Conservation (phyloP, 2,797 vertebrate species). For the Sebastes iracundus region DNA sequence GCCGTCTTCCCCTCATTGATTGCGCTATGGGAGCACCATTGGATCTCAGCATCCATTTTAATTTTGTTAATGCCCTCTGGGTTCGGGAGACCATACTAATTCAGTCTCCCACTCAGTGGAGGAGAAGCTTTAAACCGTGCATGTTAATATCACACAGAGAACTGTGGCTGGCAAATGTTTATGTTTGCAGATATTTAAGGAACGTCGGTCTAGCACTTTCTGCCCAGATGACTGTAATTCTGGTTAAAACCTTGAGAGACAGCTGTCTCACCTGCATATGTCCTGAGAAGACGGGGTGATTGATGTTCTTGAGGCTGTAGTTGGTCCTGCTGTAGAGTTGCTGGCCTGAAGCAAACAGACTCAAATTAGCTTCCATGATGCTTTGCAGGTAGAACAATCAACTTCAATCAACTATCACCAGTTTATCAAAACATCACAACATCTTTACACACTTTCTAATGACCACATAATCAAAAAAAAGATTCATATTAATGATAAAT, state of each 20-base stretch:
- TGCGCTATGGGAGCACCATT: neutral
- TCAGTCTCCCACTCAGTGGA: conserved; percentile 19
- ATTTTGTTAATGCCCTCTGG: conserved; percentile 22
- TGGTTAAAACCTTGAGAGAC: neutral
- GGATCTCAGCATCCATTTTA: conserved; percentile 34
- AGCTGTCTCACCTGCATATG: conserved; percentile 90
- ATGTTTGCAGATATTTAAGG: neutral
- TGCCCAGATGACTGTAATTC: neutral
- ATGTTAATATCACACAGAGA: conserved; percentile 13
- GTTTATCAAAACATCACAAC: neutral
- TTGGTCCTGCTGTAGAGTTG: conserved; percentile 88
- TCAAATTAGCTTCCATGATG: conserved; percentile 60
- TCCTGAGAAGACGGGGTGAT: conserved; percentile 93
- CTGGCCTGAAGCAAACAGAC: conserved; percentile 89
- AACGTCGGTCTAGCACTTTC: neutral
- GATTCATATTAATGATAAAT: neutral
- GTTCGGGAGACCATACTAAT: conserved; percentile 13
- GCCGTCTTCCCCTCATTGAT: conserved; percentile 28
- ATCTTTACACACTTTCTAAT: neutral
- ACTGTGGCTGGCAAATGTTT: neutral
- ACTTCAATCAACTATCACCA: neutral
- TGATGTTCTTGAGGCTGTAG: conserved; percentile 86
- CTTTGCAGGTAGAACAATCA: neutral
- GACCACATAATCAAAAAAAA: neutral
- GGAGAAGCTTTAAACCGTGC: conserved; percentile 1